phyloP scores from a whole-genome alignment of 1,140 invertebrate species.

The Eulimnadia texana region DNA sequence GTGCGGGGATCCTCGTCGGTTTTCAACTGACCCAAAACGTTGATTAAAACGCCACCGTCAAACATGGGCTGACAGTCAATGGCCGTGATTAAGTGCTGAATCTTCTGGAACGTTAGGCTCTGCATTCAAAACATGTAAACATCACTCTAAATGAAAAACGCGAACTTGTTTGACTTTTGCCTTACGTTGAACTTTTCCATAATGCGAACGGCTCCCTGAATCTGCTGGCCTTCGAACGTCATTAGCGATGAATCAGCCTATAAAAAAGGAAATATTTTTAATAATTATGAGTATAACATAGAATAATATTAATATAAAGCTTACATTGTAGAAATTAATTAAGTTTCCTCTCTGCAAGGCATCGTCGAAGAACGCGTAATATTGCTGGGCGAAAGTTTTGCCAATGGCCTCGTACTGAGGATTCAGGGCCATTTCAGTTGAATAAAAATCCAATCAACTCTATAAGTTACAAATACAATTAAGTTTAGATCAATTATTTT shows the following conservation, averaged over 20 bases:
- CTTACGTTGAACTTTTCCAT: conserved; percentile 86
- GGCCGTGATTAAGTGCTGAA: conserved; percentile 76
- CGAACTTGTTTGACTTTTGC: conserved; percentile 19
- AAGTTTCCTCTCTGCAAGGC: conserved; percentile 59
- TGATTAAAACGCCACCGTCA: conserved; percentile 84
- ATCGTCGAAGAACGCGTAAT: conserved; percentile 82
- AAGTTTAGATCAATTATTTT: no score
- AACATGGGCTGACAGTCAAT: conserved; percentile 90
- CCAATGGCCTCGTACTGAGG: conserved; percentile 79
- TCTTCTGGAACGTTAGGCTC: conserved; percentile 81
- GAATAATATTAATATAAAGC: no score
- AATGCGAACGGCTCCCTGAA: conserved; percentile 80
- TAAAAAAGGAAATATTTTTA: conserved; percentile 21
- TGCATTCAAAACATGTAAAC: conserved; percentile 32
- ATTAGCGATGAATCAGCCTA: conserved; percentile 82
- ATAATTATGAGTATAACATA: background rate
- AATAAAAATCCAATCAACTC: background rate
- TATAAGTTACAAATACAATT: no score
- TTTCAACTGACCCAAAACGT: conserved; percentile 84
- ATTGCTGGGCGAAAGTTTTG: conserved; percentile 83
- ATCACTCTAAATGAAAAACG: background rate
- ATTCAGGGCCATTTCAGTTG: conserved; percentile 57
- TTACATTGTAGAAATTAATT: conserved; percentile 83
- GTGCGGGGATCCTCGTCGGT: conserved; percentile 82
- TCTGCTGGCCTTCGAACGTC: conserved; percentile 85